phyloP scores from a whole-genome alignment of 2,113 vertebrate genomes.

The Ptychochromis oligacanthus region DNA sequence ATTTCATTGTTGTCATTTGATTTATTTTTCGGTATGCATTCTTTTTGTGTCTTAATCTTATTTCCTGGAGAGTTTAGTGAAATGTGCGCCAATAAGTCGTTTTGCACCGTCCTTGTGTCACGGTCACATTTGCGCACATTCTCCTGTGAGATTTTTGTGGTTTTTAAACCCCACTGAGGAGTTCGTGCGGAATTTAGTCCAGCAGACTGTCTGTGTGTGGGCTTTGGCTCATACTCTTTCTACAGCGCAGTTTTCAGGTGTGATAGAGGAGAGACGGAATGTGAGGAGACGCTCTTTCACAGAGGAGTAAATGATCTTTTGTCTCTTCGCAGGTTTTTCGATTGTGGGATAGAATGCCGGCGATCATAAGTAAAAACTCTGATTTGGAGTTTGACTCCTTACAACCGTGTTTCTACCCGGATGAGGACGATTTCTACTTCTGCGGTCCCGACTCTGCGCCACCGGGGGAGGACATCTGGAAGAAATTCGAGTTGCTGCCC shows the following conservation, averaged over 20 bases:
- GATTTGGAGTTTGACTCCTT: constrained; percentile 98
- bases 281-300: constrained; percentile 3
- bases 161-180: constrained; percentile 51
- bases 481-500: constrained; percentile 98
- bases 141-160: constrained; percentile 49
- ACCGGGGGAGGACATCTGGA: constrained; percentile 99
- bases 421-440: constrained; percentile 98
- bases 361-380: constrained; percentile 91
- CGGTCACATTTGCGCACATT: constrained; percentile 64
- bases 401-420: constrained; percentile 97
- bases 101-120: constrained; percentile 41
- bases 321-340: constrained; percentile 55
- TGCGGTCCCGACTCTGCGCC: constrained; percentile 95
- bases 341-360: constrained; percentile 85
- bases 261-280: constrained; percentile 10
- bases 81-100: background rate
- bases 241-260: constrained; percentile 56
- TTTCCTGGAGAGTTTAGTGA: background rate
- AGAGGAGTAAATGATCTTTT: constrained; percentile 29
- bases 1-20: constrained; percentile 28
- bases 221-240: constrained; percentile 52
- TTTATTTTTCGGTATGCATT: constrained; percentile 9
- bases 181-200: constrained; percentile 35
- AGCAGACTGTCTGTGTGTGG: constrained; percentile 67
- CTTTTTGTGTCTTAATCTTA: background rate